Conservation (phyloP, 2,888 invertebrate genomes). For the Leptinotarsa rubiginosa region DNA sequence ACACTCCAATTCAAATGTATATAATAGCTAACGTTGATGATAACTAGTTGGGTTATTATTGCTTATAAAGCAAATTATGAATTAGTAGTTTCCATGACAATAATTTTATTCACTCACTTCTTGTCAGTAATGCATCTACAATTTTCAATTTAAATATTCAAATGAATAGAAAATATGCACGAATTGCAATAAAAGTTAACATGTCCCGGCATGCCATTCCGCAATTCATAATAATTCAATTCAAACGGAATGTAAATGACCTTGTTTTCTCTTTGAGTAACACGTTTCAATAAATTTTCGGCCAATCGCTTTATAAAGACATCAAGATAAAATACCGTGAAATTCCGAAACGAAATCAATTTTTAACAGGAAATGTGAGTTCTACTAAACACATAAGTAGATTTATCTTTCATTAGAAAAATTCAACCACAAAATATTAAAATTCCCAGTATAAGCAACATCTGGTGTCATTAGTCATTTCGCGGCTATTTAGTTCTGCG, state of each 20-base stretch:
- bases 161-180: background rate
- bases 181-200: background rate
- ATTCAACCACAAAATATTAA: constrained; percentile 41
- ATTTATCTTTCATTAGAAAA: constrained; percentile 38
- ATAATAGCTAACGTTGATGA: no score
- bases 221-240: constrained; percentile 4
- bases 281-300: constrained; percentile 26
- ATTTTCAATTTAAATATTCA: constrained; percentile 1
- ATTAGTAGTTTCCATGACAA: no score
- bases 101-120: no score
- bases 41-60: no score
- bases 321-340: constrained; percentile 43
- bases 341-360: constrained; percentile 45
- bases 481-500: constrained; percentile 47
- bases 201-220: background rate
- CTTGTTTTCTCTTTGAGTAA: constrained; percentile 1
- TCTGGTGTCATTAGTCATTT: constrained; percentile 47
- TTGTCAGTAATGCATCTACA: background rate
- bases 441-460: constrained; percentile 41
- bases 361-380: constrained; percentile 44
- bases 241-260: background rate
- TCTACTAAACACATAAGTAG: constrained; percentile 26
- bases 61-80: no score
- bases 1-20: no score
- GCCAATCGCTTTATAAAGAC: constrained; percentile 30